These are phyloP conservation scores for Nebria ingens DNA, from an alignment of 1,140 invertebrate genomes.

Conservation along the genomic window DNA sequence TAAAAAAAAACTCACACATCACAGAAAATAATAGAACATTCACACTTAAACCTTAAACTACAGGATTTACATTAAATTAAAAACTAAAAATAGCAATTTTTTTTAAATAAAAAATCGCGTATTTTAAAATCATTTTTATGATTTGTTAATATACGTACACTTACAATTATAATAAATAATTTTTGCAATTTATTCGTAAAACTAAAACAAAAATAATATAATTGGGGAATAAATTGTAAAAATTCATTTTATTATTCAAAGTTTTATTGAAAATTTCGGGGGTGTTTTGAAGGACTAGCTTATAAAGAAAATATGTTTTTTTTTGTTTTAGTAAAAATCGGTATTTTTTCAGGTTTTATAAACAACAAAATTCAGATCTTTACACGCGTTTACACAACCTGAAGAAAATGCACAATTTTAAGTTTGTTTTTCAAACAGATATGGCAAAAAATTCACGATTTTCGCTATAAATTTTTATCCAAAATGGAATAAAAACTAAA, in stretches of 20 bases:
- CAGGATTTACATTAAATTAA: neutral
- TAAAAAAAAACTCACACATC: conserved; percentile 9
- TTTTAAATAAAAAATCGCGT: neutral
- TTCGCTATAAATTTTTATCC: no score
- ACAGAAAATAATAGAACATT: conserved; percentile 5
- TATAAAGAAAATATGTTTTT: neutral
- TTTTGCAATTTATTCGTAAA: neutral
- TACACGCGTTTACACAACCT: no score
- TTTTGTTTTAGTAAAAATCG: neutral
- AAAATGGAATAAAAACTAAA: no score
- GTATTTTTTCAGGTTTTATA: neutral
- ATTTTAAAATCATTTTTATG: conserved; percentile 5
- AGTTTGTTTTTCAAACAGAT: no score
- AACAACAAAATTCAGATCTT: no score
- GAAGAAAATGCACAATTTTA: no score
- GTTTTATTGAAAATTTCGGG: no score
- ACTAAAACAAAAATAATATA: neutral
- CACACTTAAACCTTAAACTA: neutral
- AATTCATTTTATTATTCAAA: no score
- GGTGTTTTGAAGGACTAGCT: conserved; percentile 7
- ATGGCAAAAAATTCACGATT: no score
- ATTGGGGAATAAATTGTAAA: conserved; percentile 2
- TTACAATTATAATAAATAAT: neutral
- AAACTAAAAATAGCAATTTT: neutral
- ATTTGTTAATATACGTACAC: conserved; percentile 4